Percentiles rank a stretch among this genome's conserved stretches.
Conservation (phyloP, 2,113 vertebrate species). For the Xenopus tropicalis region UCB_Xtro_10.0 CM004444.2:104106001-104106500, state of each 20-base stretch:
- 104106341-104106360: slow-evolving; percentile 50
- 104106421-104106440: background rate
- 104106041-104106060: no score
- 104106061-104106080: no score
- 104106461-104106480: background rate
- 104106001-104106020: no score
- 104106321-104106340: slow-evolving; percentile 46
- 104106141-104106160: no score
- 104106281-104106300: slow-evolving; percentile 55
- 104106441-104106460: background rate
- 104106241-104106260: background rate
- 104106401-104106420: slow-evolving; percentile 28
- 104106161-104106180: no score
- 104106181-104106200: background rate
- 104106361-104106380: slow-evolving; percentile 18
- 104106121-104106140: no score
- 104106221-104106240: background rate
- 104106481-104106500: background rate
- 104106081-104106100: no score
- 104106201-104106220: background rate
- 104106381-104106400: slow-evolving; percentile 45
- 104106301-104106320: slow-evolving; percentile 47
- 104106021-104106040: no score
- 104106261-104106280: slow-evolving; percentile 12
- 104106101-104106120: no score